A percentile compares a stretch with the other conserved stretches of the same genome.
Conservation (phyloP, 2,113 vertebrate genomes). For the Plotosus lineatus region DNA sequence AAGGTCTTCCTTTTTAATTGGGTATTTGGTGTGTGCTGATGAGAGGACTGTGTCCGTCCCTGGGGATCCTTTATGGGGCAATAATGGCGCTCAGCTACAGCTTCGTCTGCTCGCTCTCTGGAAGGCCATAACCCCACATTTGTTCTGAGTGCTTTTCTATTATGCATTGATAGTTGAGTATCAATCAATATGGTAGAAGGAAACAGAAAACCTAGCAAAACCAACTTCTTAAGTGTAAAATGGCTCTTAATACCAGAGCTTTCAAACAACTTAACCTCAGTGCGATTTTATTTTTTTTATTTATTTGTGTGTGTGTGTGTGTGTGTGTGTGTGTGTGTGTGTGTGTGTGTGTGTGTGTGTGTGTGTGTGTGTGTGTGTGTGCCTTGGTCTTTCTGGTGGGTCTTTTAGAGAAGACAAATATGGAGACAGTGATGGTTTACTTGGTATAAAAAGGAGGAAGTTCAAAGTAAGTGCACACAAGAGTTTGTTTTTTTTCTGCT, state of each 20-base stretch:
- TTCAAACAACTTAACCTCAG: conserved; percentile 84
- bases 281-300: too few species aligned
- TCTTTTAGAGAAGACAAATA: conserved; percentile 38
- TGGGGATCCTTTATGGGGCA: conserved; percentile 80
- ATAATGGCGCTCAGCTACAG: conserved; percentile 78
- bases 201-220: conserved; percentile 82
- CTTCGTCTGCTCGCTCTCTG: conserved; percentile 74
- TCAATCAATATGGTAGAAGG: conserved; percentile 79
- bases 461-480: conserved; percentile 24
- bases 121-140: conserved; percentile 83
- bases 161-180: conserved; percentile 84
- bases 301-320: too few species aligned
- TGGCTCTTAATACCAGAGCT: conserved; percentile 81
- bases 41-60: conserved; percentile 75
- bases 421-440: conserved; percentile 47
- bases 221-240: conserved; percentile 86
- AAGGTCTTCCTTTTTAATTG: conserved; percentile 81
- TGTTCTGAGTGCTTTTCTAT: conserved; percentile 85
- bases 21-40: conserved; percentile 83
- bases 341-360: too few species aligned
- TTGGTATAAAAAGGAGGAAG: conserved; percentile 21
- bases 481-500: conserved; percentile 29
- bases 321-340: too few species aligned
- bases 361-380: too few species aligned
- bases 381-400: conserved; percentile 49